Base-by-base conservation (phyloP, 2,888 invertebrate genomes). In the Microctonus hyperodae region DNA sequence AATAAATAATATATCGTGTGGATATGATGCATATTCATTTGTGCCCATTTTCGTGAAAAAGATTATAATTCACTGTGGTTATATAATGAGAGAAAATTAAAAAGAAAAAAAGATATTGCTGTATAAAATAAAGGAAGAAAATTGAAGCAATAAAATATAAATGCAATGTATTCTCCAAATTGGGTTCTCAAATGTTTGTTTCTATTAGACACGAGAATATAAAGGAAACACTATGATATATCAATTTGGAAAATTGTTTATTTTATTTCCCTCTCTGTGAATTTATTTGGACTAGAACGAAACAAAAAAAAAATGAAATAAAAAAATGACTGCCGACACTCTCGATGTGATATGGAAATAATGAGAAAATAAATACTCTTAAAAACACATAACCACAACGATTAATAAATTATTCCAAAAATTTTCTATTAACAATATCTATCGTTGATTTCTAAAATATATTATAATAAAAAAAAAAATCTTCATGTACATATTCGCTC, bases 41-140 rank as follows among this genome's bases (percentile, higher is more conserved):
- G 56, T 55, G 25, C 28, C 16, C 10, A 67, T 56, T 57, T 61
- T 65, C 56, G 11, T 37, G 63, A 65, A 57, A 50, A 37, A 28
- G 22, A 23, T 13, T 67, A n/a, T n/a, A 63, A 64, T 61, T 69
- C 63, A 23, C 28, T 53, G 16, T 16, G 63, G 57, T 51, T 16
- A 20, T 20, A 20, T 28, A 37, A 20, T 6, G 16, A 20, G 20
- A n/a, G 6, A 44, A 44, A 1, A 5, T 7, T 2, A 7, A 16
- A 16, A 44, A 44, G 7, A 1, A 16, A 16, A 44, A 20, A 44
- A 16, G 16, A 7, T 0, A n/a, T 9, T 7, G 3, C 28, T 7
- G 28, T 28, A 28, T 16, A 16, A 16, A 16, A 16, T 16, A 20
- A 65, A 44, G 35, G 64, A 22, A 6, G 11, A 40, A 25, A 33